Percentiles rank a stretch among this genome's conserved stretches.
phyloP scores from a whole-genome alignment of 2,113 vertebrate genomes.

The Eptesicus fuscus region DNA sequence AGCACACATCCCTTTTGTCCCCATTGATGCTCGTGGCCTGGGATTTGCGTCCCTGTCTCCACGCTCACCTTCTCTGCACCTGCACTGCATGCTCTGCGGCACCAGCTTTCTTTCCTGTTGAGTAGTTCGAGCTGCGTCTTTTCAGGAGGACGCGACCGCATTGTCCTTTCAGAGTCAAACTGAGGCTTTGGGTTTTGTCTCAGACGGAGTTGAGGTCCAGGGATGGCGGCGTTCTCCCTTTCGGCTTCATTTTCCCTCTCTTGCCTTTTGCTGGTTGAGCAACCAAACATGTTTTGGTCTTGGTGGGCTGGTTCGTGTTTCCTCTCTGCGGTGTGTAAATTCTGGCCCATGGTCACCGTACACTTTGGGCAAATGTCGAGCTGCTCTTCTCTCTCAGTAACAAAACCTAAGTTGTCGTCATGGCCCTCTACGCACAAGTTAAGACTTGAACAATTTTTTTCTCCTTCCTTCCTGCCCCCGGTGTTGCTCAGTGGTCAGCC shows the following conservation, averaged over 20 bases:
- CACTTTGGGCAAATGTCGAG: neutral
- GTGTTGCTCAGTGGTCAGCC: no score
- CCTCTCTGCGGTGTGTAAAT: neutral
- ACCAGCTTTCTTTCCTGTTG: accelerated
- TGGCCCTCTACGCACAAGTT: accelerated
- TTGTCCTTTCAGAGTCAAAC: neutral
- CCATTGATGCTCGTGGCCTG: accelerated
- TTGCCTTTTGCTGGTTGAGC: neutral
- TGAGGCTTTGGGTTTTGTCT: accelerated
- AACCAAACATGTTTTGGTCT: accelerated
- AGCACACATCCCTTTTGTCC: accelerated
- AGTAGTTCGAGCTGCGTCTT: no score
- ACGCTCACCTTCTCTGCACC: accelerated
- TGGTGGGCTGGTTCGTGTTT: neutral
- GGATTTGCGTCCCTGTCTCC: neutral
- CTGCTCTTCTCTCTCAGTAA: neutral
- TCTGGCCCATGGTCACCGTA: neutral
- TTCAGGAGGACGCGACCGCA: neutral
- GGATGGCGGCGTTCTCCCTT: neutral
- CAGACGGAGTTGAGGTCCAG: accelerated
- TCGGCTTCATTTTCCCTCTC: no score
- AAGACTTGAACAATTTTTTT: accelerated
- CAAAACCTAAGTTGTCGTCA: neutral
- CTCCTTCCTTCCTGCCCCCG: neutral
- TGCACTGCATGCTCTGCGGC: neutral